Conservation (phyloP, 2,113 vertebrate species). For the Aleadryas rufinucha region DNA sequence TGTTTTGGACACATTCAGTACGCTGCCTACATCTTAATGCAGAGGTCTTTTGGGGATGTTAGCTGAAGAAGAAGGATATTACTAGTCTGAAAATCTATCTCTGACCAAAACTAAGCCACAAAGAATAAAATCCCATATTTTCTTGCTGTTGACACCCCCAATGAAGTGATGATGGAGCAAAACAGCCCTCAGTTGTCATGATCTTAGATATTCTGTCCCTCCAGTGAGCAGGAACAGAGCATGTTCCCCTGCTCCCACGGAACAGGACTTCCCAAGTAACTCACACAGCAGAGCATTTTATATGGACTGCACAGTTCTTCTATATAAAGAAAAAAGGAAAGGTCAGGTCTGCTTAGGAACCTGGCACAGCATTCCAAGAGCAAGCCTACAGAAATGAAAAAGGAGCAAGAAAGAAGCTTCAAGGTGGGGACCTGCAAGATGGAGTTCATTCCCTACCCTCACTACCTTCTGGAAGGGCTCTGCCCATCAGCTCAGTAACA, state of each 20-base stretch:
- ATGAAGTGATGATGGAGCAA: background rate
- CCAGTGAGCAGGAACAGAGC: background rate
- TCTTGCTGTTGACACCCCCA: background rate
- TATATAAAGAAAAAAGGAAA: background rate
- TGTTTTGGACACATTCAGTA: background rate
- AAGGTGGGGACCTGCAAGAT: background rate
- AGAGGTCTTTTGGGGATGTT: background rate
- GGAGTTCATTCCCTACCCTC: background rate
- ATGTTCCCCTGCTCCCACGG: fast-evolving
- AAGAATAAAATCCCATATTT: background rate
- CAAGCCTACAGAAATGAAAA: background rate
- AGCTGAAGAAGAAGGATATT: background rate
- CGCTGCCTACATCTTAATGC: background rate
- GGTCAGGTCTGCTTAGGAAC: background rate
- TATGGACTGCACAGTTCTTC: background rate
- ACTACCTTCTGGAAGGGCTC: background rate
- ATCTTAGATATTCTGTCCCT: background rate
- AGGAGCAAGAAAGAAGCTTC: background rate
- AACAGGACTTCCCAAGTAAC: background rate
- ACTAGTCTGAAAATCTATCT: background rate
- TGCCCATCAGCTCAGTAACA: background rate
- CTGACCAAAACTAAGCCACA: background rate
- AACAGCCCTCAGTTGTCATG: background rate
- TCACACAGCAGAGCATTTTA: background rate
- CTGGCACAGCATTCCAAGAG: background rate